Evolutionary conservation across 2,888 invertebrate species (phyloP).

Genomic region (Branchellion lobata): DNA sequence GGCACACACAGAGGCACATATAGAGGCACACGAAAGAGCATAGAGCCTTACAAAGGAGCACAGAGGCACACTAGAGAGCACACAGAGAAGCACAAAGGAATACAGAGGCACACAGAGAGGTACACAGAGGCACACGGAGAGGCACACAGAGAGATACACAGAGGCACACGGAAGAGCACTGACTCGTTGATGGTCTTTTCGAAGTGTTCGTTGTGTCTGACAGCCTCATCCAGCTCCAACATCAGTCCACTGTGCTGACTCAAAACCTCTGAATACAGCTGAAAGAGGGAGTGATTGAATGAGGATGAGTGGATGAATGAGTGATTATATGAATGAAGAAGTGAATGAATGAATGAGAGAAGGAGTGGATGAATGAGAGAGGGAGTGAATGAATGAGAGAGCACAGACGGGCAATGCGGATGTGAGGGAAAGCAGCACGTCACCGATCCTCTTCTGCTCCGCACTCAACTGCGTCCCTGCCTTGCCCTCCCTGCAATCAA

Average conservation of each 20-base stretch:
- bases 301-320: too few species aligned
- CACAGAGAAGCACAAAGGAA: not conserved
- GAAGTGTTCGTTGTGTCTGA: constrained; percentile 72
- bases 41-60: not conserved
- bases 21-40: not conserved
- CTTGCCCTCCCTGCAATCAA: constrained; percentile 67
- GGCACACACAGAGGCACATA: not conserved
- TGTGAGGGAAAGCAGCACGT: constrained; percentile 68
- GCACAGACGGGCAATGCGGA: constrained; percentile 18
- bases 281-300: constrained; percentile 41
- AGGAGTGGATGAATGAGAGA: too few species aligned
- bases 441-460: constrained; percentile 71
- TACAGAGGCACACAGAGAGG: too few species aligned
- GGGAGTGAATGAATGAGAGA: not conserved
- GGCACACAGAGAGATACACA: too few species aligned
- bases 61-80: not conserved
- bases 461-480: constrained; percentile 66
- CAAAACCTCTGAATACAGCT: constrained; percentile 66
- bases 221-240: constrained; percentile 77
- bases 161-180: too few species aligned
- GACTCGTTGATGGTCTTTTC: constrained; percentile 75
- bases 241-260: constrained; percentile 74
- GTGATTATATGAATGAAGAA: too few species aligned
- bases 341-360: too few species aligned
- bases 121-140: too few species aligned